phyloP scores from a whole-genome alignment of 2,797 vertebrate genomes.

The Morus bassanus region DNA sequence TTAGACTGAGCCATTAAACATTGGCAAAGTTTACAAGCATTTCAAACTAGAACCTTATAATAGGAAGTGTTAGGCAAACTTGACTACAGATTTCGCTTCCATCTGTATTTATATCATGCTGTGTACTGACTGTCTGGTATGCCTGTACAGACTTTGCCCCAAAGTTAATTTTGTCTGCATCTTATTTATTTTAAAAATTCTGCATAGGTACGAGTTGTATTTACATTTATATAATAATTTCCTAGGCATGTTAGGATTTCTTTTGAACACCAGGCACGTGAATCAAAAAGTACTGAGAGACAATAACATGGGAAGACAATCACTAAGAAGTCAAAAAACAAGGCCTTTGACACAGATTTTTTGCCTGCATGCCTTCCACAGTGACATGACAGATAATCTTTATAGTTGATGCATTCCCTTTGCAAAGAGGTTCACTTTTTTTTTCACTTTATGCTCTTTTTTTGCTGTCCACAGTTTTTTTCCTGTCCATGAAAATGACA shows the following conservation, averaged over 20 bases:
- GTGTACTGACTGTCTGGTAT: background rate
- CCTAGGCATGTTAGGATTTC: background rate
- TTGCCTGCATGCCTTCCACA: background rate
- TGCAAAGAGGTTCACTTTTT: background rate
- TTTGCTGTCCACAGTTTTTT: background rate
- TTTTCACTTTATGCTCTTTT: background rate
- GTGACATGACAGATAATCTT: background rate
- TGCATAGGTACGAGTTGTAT: background rate
- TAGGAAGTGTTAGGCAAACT: background rate
- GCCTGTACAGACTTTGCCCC: background rate
- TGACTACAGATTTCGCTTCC: conserved; percentile 31
- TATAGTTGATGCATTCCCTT: background rate
- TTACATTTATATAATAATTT: background rate
- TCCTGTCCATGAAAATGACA: background rate
- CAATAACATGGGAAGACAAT: background rate
- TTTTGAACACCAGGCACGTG: background rate
- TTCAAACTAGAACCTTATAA: background rate
- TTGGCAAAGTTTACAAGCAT: background rate
- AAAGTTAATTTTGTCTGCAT: background rate
- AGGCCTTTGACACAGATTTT: background rate
- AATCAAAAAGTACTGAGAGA: background rate
- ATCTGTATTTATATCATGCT: conserved; percentile 33
- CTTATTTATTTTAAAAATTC: background rate
- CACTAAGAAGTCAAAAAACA: background rate
- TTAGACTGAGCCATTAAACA: background rate